Conservation (phyloP, 1,140 invertebrate genomes). For the Zaprionus tsacasi region DNA sequence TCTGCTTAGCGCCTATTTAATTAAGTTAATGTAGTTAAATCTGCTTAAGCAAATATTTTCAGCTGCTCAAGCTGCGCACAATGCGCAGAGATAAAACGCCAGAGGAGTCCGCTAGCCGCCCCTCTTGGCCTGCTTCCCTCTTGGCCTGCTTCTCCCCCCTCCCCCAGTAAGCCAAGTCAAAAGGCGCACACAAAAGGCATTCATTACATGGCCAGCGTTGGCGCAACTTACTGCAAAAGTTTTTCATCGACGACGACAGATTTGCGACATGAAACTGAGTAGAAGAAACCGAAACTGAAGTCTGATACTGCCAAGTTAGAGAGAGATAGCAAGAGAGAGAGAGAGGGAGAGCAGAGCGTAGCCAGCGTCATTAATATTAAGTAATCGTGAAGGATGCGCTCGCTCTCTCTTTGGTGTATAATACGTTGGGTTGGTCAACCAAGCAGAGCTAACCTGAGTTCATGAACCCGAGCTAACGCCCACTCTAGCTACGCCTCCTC, state of each 20-base stretch:
- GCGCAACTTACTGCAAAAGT: slow-evolving; percentile 54
- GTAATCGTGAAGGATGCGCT: slow-evolving; percentile 77
- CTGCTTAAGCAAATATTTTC: slow-evolving; percentile 81
- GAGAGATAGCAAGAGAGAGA: not conserved
- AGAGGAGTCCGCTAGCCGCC: not conserved
- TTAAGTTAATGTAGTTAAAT: slow-evolving; percentile 83
- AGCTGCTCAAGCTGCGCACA: slow-evolving; percentile 51
- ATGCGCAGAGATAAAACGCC: slow-evolving; percentile 66
- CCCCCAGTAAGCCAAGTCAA: slow-evolving; percentile 47
- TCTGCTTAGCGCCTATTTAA: slow-evolving; percentile 80
- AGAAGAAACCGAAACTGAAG: slow-evolving; percentile 47
- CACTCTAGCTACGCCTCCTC: slow-evolving; percentile 1
- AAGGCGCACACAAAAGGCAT: slow-evolving; percentile 69
- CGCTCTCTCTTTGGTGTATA: slow-evolving; percentile 78
- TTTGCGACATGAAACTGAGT: slow-evolving; percentile 66
- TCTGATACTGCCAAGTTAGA: not conserved
- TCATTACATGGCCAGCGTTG: slow-evolving; percentile 70
- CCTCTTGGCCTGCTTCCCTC: not conserved
- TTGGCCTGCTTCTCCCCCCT: slow-evolving; percentile 9
- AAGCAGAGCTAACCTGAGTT: slow-evolving; percentile 66
- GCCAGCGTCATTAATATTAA: slow-evolving; percentile 77
- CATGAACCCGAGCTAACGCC: slow-evolving; percentile 52
- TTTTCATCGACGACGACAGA: slow-evolving; percentile 75
- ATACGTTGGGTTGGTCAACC: slow-evolving; percentile 47
- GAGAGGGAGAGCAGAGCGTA: not conserved